A percentile compares a stretch with the other conserved stretches of the same genome.
These are phyloP conservation scores for Buteo buteo DNA, from an alignment of 2,113 vertebrate species.

Conservation along the genomic window DNA sequence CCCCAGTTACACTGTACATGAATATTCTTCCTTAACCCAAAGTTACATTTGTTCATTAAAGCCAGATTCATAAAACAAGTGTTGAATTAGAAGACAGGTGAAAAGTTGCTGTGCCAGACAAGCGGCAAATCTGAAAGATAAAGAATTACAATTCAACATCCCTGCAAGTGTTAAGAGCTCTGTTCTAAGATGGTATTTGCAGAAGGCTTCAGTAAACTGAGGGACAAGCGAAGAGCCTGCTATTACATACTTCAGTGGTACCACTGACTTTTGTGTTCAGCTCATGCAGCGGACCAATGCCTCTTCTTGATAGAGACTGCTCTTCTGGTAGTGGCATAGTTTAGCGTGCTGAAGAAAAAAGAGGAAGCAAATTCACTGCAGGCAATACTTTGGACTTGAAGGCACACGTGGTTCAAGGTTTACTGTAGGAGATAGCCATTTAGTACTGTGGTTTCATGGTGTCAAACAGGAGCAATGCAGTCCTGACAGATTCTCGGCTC, in stretches of 20 bases:
- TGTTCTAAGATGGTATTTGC: neutral
- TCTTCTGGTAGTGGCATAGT: neutral
- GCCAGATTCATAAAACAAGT: neutral
- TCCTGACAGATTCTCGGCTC: neutral
- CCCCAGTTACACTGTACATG: conserved; percentile 41
- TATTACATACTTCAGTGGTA: neutral
- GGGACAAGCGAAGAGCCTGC: neutral
- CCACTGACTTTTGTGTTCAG: neutral
- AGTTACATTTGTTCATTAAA: conserved; percentile 15
- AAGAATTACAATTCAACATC: neutral
- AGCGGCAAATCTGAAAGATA: neutral
- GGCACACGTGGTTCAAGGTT: neutral
- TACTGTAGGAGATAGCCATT: neutral
- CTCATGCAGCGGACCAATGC: neutral
- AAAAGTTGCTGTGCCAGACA: neutral
- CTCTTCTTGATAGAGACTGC: neutral
- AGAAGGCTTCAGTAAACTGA: neutral
- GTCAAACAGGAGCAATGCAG: neutral
- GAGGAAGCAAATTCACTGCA: neutral
- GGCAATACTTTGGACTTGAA: neutral
- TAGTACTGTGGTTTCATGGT: neutral
- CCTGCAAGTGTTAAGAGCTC: neutral
- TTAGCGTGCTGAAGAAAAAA: neutral
- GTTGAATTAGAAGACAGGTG: conserved; percentile 27
- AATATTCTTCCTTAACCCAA: conserved; percentile 17